Percentiles rank a stretch among this genome's conserved stretches.
These are phyloP conservation scores for Barypeithes pellucidus DNA, from an alignment of 2,888 invertebrate genomes.

Conservation along the genomic window DNA sequence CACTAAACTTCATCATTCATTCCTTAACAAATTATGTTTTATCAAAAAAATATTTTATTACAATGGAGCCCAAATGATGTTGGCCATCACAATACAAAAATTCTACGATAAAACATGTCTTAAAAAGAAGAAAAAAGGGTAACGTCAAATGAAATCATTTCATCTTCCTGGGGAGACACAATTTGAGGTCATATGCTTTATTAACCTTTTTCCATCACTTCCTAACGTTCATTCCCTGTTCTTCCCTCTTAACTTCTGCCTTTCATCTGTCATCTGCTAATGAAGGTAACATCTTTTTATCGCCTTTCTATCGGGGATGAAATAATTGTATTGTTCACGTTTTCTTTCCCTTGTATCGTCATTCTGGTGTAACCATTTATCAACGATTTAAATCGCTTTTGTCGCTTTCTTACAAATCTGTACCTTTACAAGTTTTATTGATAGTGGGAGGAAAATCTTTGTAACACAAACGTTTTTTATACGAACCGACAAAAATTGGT, in stretches of 20 bases:
- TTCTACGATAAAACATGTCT: not conserved
- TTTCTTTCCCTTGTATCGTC: not conserved
- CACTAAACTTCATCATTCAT: too few species aligned
- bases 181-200: not conserved
- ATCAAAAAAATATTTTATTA: not conserved
- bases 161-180: not conserved
- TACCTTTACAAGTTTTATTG: not conserved
- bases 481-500: too few species aligned
- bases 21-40: too few species aligned
- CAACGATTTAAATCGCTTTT: slow-evolving; percentile 5
- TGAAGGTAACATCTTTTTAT: slow-evolving; percentile 25
- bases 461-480: not conserved
- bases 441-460: not conserved
- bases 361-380: slow-evolving; percentile 4
- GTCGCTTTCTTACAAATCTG: not conserved
- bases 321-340: slow-evolving; percentile 14
- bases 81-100: not conserved
- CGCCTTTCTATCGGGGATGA: not conserved
- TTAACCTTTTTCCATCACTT: not conserved
- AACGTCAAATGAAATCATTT: not conserved
- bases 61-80: not conserved
- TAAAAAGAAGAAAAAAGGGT: not conserved
- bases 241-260: slow-evolving; percentile 14
- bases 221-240: not conserved
- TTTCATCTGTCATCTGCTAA: slow-evolving; percentile 28